These are phyloP conservation scores for Ispidina lecontei DNA, from an alignment of 2,797 vertebrate genomes.

Conservation along the genomic window DNA sequence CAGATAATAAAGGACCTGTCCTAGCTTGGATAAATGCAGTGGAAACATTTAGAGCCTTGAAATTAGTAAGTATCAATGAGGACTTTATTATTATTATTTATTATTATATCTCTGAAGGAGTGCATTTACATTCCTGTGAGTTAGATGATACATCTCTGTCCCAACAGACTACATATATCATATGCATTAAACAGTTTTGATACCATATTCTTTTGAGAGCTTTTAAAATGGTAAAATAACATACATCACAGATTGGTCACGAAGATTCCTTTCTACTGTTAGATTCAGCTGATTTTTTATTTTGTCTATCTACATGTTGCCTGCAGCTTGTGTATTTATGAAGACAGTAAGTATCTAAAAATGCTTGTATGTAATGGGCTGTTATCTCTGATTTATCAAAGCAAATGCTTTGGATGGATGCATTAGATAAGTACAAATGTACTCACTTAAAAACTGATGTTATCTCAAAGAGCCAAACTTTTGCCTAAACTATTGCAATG, in stretches of 20 bases:
- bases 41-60: constrained; percentile 81
- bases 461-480: neutral
- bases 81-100: neutral
- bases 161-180: neutral
- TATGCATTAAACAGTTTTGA: neutral
- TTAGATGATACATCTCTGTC: neutral
- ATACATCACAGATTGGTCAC: neutral
- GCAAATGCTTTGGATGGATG: neutral
- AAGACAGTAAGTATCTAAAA: neutral
- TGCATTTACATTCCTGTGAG: neutral
- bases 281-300: neutral
- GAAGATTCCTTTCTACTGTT: neutral
- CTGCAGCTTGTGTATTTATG: neutral
- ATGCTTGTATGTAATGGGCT: neutral
- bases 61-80: constrained; percentile 78
- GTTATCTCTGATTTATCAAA: neutral
- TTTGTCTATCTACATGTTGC: neutral
- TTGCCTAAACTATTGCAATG: neutral
- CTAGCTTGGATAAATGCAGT: constrained; percentile 92
- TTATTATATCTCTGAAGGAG: neutral
- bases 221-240: neutral
- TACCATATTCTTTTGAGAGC: neutral
- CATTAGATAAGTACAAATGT: neutral
- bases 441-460: fast-evolving
- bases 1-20: constrained; percentile 94